Conservation (phyloP, 2,888 invertebrate species). For the Leptinotarsa haldemani region DNA sequence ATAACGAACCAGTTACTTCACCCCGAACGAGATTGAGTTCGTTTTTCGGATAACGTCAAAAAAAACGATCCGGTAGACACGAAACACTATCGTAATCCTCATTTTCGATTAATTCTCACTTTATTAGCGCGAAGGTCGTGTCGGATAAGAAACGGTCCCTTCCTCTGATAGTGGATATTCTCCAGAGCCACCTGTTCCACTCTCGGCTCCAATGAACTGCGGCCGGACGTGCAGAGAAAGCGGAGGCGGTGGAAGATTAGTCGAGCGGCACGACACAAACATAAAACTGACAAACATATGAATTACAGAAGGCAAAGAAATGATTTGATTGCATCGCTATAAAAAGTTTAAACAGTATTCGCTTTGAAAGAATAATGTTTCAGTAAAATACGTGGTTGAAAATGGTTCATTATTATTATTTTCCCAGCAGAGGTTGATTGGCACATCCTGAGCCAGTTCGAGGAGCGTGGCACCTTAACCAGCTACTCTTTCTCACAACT, state of each 20-base stretch:
- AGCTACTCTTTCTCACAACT: too few relatives aligned
- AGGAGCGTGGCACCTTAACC: too few relatives aligned
- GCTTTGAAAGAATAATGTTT: too few relatives aligned
- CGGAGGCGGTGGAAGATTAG: constrained; percentile 16
- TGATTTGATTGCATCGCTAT: too few relatives aligned
- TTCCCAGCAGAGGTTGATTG: too few relatives aligned
- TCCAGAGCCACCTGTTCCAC: constrained; percentile 52
- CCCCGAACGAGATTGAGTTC: background rate
- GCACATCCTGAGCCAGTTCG: too few relatives aligned
- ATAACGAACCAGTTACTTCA: background rate
- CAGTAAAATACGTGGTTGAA: too few relatives aligned
- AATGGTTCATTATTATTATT: too few relatives aligned
- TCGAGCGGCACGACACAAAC: constrained; percentile 4
- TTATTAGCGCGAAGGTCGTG: constrained; percentile 41
- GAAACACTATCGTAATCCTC: constrained; percentile 8
- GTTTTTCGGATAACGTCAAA: background rate
- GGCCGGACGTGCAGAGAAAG: constrained; percentile 56
- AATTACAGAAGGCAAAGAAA: too few relatives aligned
- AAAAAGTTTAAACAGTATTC: too few relatives aligned
- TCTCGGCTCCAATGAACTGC: constrained; percentile 52
- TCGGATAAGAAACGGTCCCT: constrained; percentile 43
- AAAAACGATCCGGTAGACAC: constrained; percentile 6
- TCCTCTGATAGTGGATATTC: constrained; percentile 31
- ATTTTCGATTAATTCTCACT: constrained; percentile 44
- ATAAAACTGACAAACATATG: background rate